A percentile compares a stretch with the other conserved stretches of the same genome.
phyloP scores from a whole-genome alignment of 2,113 vertebrate genomes.

The Zingel zingel region DNA sequence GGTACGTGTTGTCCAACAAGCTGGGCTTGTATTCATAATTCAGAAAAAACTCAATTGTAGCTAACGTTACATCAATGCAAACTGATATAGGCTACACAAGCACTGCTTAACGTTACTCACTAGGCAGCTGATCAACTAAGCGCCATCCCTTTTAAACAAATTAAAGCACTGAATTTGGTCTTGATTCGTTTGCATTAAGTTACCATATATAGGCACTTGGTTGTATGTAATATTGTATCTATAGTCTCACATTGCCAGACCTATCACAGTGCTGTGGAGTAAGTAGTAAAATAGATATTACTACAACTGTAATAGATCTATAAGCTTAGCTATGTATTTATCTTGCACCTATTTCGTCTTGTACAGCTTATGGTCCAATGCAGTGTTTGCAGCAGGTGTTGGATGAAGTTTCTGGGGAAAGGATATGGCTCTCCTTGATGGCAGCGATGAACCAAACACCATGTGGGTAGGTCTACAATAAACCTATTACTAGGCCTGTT shows the following conservation, averaged over 20 bases:
- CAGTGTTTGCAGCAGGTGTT: neutral
- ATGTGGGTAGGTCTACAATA: constrained; percentile 2
- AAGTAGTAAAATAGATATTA: too few species aligned
- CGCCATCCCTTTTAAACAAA: too few species aligned
- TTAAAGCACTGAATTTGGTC: neutral
- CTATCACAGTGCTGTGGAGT: too few species aligned
- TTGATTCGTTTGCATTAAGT: neutral
- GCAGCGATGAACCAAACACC: neutral
- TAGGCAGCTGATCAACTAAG: neutral
- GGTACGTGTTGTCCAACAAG: neutral
- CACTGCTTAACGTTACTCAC: neutral
- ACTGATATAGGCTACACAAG: neutral
- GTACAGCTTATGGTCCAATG: neutral
- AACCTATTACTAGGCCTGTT: neutral
- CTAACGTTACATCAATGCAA: neutral
- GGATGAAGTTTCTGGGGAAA: neutral
- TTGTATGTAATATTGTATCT: neutral
- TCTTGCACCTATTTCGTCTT: neutral
- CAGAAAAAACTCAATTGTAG: neutral
- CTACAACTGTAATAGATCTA: too few species aligned
- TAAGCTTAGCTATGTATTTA: neutral
- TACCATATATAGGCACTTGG: neutral
- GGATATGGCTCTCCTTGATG: neutral
- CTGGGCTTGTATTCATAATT: neutral
- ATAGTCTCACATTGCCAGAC: too few species aligned